A percentile compares a stretch with the other conserved stretches of the same genome.
These are phyloP conservation scores for Pelusios castaneus DNA, from an alignment of 2,113 vertebrate genomes.

Conservation along the genomic window DNA sequence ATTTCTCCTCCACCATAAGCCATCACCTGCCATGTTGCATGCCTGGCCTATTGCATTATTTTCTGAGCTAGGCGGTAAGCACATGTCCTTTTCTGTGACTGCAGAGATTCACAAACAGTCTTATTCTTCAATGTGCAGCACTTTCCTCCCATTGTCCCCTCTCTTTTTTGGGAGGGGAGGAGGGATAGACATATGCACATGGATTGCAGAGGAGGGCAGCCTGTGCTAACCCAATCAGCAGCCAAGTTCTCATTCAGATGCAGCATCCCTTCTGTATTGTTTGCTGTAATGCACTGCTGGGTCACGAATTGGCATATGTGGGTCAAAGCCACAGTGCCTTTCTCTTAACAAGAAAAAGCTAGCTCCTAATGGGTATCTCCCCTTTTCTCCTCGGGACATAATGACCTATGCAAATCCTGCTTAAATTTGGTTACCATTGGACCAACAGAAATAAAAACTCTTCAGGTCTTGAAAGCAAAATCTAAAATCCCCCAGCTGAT, in stretches of 20 bases:
- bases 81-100: background rate
- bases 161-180: background rate
- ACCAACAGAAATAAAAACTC: constrained; percentile 31
- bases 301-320: constrained; percentile 64
- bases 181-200: constrained; percentile 17
- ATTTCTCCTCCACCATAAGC: background rate
- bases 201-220: background rate
- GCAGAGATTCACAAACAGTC: background rate
- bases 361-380: constrained; percentile 47
- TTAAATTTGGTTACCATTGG: constrained; percentile 34
- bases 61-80: background rate
- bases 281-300: constrained; percentile 36
- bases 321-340: constrained; percentile 47
- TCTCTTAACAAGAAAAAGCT: constrained; percentile 19
- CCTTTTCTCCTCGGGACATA: background rate
- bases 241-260: constrained; percentile 48
- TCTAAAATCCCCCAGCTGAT: constrained; percentile 59
- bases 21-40: accelerated
- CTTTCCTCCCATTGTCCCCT: constrained; percentile 31
- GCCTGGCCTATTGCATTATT: background rate
- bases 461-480: constrained; percentile 46
- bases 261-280: constrained; percentile 27
- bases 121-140: background rate
- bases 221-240: background rate
- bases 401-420: constrained; percentile 52